These are phyloP conservation scores for Megalonaias nervosa DNA, from an alignment of 1,140 invertebrate species.

Conservation along the genomic window DNA sequence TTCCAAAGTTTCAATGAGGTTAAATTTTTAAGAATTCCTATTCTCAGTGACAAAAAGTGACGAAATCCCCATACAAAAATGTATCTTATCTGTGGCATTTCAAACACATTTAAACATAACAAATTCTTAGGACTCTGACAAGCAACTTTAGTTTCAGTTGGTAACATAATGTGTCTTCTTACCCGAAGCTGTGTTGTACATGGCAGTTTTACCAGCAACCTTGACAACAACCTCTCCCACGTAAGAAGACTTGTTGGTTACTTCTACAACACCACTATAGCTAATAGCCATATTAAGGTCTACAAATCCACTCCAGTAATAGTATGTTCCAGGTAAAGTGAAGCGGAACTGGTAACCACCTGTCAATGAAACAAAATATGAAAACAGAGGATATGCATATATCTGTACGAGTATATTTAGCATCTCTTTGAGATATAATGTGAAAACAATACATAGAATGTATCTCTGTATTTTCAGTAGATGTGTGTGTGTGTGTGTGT, in stretches of 20 bases:
- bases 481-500: no score
- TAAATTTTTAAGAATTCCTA: no score
- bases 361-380: slow-evolving; percentile 7
- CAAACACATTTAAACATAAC: neutral
- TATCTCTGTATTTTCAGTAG: no score
- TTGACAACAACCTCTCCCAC: slow-evolving; percentile 30
- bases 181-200: slow-evolving; percentile 25
- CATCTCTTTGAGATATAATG: no score
- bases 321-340: slow-evolving; percentile 49
- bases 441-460: no score
- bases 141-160: neutral
- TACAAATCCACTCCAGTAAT: slow-evolving; percentile 57
- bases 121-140: neutral
- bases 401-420: no score
- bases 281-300: slow-evolving; percentile 37
- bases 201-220: slow-evolving; percentile 40
- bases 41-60: neutral
- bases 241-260: slow-evolving; percentile 20
- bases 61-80: neutral
- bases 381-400: no score
- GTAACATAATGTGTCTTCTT: neutral
- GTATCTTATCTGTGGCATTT: neutral
- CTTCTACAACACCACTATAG: slow-evolving; percentile 50
- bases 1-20: no score
- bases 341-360: slow-evolving; percentile 53